These are phyloP conservation scores for Epinotia ramella DNA, from an alignment of 2,888 invertebrate species.

Conservation along the genomic window DNA sequence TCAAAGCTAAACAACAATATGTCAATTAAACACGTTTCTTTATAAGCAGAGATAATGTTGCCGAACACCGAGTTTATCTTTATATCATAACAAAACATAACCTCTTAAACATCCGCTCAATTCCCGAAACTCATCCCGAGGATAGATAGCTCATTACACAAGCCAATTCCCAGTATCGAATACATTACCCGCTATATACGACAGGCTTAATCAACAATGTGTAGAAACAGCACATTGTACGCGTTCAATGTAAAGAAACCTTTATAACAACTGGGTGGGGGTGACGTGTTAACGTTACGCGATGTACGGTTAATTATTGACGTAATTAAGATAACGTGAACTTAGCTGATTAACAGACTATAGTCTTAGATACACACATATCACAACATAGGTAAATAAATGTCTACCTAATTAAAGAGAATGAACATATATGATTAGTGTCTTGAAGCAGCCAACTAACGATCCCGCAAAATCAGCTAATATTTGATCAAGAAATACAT, in stretches of 20 bases:
- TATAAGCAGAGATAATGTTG: slow-evolving; percentile 14
- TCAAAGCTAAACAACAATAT: background rate
- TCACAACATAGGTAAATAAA: background rate
- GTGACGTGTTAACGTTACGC: slow-evolving; percentile 22
- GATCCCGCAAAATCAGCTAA: background rate
- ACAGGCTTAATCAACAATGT: slow-evolving; percentile 6
- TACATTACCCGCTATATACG: slow-evolving; percentile 16
- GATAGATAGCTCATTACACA: slow-evolving; percentile 10
- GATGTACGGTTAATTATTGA: slow-evolving; percentile 55
- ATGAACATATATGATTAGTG: background rate
- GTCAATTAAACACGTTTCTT: background rate
- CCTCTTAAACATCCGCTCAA: slow-evolving; percentile 27
- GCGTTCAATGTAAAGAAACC: slow-evolving; percentile 1
- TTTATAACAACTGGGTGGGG: background rate
- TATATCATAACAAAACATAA: slow-evolving; percentile 20
- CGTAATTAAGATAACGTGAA: slow-evolving; percentile 63
- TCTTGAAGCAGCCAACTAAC: background rate
- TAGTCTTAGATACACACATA: background rate
- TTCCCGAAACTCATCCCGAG: slow-evolving; percentile 12
- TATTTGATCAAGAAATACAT: background rate
- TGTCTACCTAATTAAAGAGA: background rate
- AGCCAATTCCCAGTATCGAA: slow-evolving; percentile 23
- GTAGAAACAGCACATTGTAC: background rate
- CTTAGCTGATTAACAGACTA: slow-evolving; percentile 56
- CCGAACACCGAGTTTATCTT: slow-evolving; percentile 18